Evolutionary conservation across 2,888 invertebrate genomes (phyloP), one percentile per base, ranked within the genome.

Genomic region (Ormyrus labotus): DNA sequence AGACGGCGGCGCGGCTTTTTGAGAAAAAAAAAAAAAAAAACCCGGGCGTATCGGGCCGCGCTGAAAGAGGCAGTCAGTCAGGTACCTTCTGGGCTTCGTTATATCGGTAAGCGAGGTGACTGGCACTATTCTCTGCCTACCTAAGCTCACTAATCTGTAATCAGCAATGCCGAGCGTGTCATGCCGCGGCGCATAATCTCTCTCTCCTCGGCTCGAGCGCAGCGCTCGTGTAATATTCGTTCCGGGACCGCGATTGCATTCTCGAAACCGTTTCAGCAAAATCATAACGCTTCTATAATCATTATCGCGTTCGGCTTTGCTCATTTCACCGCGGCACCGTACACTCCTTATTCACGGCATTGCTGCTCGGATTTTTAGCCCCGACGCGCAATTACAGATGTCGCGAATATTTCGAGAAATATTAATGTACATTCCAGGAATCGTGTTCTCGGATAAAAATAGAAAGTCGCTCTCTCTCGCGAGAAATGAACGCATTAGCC

Each of bases 141-240:
- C 61, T 58, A 53, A 72, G 82, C 82, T 81, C 83, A 1, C 85
- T 85, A 86, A 87, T 87, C 85, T 85, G 78, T 84, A 85, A 87
- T 87, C 86, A 85, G 86, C 83, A 85, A 84, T 84, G 82, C 61
- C 83, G 84, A 84, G 81, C 85, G 84, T 83, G 85, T 85, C 85
- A 86, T 84, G 85, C 85, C 72, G 85, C 79, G 78, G 80, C 84
- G 85, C 77, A 69, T 7, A 84, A 84, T 83, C 50, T 65, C 51
- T 58, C 58, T 75, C 19, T 19, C 60, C 51, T 64, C n/a, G 45
- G 1, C 48, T 19, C 19, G 19, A 19, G 19, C 19, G 19, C 19
- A 19, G 1, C 19, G 7, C 51, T 19, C 7, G 61, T 47, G 63
- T 55, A 68, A 69, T 57, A 34, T 11, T 57, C n/a, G 48, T 70